A percentile compares a stretch with the other conserved stretches of the same genome.
Evolutionary conservation across 2,113 vertebrate species (phyloP).

Genomic region (Saguinus midas): DNA sequence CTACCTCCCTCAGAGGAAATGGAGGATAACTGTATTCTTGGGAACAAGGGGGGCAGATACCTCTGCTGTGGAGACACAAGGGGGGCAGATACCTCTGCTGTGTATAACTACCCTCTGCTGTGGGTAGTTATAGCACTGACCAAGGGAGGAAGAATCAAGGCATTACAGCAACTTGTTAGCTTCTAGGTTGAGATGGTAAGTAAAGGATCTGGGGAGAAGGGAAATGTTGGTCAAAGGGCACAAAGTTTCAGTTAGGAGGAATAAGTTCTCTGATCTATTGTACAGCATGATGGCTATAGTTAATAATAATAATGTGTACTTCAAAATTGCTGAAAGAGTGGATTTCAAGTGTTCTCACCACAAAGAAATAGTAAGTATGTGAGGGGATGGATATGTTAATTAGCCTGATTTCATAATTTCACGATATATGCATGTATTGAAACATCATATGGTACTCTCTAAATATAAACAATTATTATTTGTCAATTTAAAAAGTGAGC

Average conservation of each 20-base stretch:
- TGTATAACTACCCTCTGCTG: not conserved
- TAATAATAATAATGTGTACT: not conserved
- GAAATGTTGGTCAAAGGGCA: not conserved
- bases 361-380: not conserved
- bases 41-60: too few relatives aligned
- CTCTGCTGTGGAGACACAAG: not conserved
- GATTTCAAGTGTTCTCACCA: not conserved
- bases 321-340: not conserved
- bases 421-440: not conserved
- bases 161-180: not conserved
- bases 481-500: not conserved
- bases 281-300: not conserved
- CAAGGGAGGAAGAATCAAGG: not conserved
- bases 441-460: not conserved
- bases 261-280: not conserved
- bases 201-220: not conserved
- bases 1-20: not conserved
- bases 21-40: not conserved
- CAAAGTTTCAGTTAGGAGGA: not conserved
- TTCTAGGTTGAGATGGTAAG: not conserved
- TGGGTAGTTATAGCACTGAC: not conserved
- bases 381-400: not conserved
- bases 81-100: not conserved
- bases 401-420: not conserved
- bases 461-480: not conserved